Percentiles rank a stretch among this genome's conserved stretches.
These are phyloP conservation scores for Eulemur mongoz DNA, from an alignment of 2,797 vertebrate genomes.

Conservation along the genomic window DNA sequence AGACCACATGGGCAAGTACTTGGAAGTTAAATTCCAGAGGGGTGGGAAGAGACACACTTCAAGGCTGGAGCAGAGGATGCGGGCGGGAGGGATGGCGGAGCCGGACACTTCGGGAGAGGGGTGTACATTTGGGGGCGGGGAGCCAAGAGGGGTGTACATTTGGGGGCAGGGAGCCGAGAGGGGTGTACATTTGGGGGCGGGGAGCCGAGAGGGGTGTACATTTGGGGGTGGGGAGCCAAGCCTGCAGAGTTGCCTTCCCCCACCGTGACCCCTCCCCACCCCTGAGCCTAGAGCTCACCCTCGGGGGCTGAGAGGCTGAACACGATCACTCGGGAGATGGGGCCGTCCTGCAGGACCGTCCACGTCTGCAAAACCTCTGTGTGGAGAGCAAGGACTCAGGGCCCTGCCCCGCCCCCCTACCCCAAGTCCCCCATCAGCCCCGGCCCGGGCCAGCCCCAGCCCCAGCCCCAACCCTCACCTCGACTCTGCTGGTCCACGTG, in stretches of 20 bases:
- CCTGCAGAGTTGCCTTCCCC: background rate
- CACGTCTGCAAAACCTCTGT: slow-evolving; percentile 91
- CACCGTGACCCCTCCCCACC: background rate
- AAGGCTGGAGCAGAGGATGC: rapidly evolving
- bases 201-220: background rate
- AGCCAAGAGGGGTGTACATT: background rate
- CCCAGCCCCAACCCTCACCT: slow-evolving; percentile 80
- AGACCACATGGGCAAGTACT: background rate
- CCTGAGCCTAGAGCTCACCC: slow-evolving; percentile 47
- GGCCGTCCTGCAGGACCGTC: slow-evolving; percentile 92
- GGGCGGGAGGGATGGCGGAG: rapidly evolving
- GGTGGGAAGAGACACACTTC: background rate
- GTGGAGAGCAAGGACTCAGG: background rate
- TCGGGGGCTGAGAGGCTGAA: slow-evolving; percentile 81
- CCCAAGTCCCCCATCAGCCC: background rate
- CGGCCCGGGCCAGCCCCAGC: background rate
- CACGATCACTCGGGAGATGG: slow-evolving; percentile 91
- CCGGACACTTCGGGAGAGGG: background rate
- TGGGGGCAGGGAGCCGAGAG: background rate
- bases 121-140: rapidly evolving
- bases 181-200: background rate
- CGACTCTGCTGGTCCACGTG: slow-evolving; percentile 89
- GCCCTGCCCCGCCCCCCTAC: rapidly evolving
- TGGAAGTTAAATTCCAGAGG: no score
- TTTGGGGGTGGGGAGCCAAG: rapidly evolving